Conservation (phyloP, 1,140 invertebrate species). For the Bombus impatiens region DNA sequence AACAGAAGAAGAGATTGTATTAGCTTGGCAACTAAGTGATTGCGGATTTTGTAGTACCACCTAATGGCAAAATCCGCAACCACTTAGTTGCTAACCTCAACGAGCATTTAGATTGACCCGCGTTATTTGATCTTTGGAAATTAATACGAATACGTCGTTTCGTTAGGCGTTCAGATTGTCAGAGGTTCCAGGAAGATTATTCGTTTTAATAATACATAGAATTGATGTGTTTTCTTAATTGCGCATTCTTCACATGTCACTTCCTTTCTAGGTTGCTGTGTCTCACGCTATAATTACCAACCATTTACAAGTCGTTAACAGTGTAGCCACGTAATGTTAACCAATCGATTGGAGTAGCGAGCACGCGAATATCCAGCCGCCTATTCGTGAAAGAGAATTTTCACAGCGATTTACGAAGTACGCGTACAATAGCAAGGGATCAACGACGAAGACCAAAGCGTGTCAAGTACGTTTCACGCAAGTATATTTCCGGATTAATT, state of each 20-base stretch:
- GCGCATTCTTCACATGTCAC: background rate
- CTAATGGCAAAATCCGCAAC: too few species aligned
- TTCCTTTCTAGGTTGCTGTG: background rate
- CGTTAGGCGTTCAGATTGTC: too few species aligned
- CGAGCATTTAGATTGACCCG: accelerated
- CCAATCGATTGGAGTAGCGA: constrained; percentile 35
- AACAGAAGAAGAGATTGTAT: too few species aligned
- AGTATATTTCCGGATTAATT: background rate
- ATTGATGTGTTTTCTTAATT: background rate
- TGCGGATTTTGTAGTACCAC: too few species aligned
- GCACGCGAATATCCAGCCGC: background rate
- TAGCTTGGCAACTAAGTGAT: too few species aligned
- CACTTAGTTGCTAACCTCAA: too few species aligned
- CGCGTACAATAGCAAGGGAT: background rate
- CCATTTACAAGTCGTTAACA: background rate
- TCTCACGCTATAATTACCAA: background rate
- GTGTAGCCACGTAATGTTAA: constrained; percentile 2
- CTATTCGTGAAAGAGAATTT: background rate
- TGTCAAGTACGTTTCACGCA: background rate
- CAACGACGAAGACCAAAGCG: background rate
- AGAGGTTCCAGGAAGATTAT: background rate
- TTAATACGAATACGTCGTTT: background rate
- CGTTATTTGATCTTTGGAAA: background rate
- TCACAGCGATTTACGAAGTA: background rate
- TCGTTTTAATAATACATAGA: background rate